phyloP scores from a whole-genome alignment of 2,797 vertebrate genomes.

The Rhabdomys pumilio region DNA sequence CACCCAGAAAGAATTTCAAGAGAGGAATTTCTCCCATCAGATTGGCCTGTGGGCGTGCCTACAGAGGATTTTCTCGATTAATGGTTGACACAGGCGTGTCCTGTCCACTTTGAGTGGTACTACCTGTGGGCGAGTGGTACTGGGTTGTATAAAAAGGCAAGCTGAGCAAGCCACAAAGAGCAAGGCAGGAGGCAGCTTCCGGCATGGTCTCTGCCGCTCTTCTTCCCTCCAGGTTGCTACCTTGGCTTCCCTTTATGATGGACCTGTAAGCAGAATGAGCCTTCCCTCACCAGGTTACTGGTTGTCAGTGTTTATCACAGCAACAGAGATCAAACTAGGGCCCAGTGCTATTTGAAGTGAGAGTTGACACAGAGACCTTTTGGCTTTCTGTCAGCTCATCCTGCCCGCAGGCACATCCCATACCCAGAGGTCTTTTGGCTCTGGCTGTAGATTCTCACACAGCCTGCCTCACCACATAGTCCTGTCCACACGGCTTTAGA shows the following conservation, averaged over 20 bases:
- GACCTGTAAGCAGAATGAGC: neutral
- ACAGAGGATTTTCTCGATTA: neutral
- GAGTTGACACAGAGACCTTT: neutral
- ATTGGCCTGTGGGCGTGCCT: neutral
- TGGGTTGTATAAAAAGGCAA: neutral
- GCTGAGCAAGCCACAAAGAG: neutral
- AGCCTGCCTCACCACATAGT: fast-evolving
- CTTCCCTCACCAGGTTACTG: neutral
- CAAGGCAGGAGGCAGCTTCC: no score
- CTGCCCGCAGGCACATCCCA: neutral
- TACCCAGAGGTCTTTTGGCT: neutral
- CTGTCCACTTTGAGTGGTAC: neutral
- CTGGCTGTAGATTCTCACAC: fast-evolving
- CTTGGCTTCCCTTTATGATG: neutral
- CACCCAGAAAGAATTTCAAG: neutral
- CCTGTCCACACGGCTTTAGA: neutral
- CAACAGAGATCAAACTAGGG: neutral
- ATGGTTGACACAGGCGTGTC: neutral
- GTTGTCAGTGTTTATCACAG: neutral
- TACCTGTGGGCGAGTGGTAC: no score
- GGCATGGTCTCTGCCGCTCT: neutral
- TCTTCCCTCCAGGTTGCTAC: neutral
- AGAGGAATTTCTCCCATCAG: neutral
- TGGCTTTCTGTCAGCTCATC: fast-evolving
- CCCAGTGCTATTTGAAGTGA: neutral